Evolutionary conservation across 2,888 invertebrate species (phyloP), one percentile per base, ranked within the genome.

Genomic region (Chesias legatella): DNA sequence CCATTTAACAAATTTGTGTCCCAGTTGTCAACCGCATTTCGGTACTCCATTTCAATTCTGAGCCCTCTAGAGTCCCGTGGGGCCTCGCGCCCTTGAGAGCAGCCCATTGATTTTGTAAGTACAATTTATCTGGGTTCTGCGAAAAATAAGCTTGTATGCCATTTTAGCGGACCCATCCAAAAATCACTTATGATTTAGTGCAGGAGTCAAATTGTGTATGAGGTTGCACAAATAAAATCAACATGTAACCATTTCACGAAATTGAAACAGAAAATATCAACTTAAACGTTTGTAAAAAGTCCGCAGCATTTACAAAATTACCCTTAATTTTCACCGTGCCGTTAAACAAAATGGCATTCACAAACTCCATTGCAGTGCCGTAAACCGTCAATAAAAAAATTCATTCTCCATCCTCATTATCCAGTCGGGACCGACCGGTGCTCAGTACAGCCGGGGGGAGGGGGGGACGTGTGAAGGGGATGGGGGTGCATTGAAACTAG

Each of bases 401-500:
- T 47, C 44, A 44, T 53, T 48, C 34, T 44, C 44, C 44, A 54
- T 52, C 46, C 50, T 52, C 48, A 55, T 55, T 55, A 52, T 55
- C 52, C 48, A 48, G 51, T 44, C 39, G 56, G 47, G 61, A 51
- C 53, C 53, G 27, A 35, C 38, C 36, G 35, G 41, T 38, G 21
- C 31, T 29, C 43, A 38, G 45, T 40, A 38, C 29, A 27, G 41
- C n/a, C n/a, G n/a, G n/a, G n/a, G 22, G 40, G 39, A 25, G 10
- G 22, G 23, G 42, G 40, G 38, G 33, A 41, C 34, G 34, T 13
- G 26, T 13, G 20, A 30, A 43, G 26, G 29, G 36, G 20, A 41
- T 29, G 47, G 44, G 48, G 45, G 49, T 42, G 47, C 43, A 44
- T 30, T 38, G 26, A 44, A 68, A 64, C 52, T 68, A 56, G 68